phyloP scores from a whole-genome alignment of 2,113 vertebrate species.

The Carollia perspicillata region DNA sequence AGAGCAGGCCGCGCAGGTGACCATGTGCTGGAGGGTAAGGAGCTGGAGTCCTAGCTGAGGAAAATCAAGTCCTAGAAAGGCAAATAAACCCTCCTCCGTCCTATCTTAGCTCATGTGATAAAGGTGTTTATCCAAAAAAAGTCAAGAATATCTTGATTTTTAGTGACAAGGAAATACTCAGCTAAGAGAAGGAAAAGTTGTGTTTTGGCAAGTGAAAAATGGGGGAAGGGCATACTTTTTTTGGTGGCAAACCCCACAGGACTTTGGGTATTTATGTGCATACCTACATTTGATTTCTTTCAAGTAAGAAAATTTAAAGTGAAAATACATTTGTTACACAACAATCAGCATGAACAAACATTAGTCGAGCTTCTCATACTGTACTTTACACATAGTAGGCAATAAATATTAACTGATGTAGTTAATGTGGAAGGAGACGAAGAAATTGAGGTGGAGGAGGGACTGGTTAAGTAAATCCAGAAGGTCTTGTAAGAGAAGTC shows the following conservation, averaged over 20 bases:
- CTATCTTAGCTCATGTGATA: background rate
- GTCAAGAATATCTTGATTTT: background rate
- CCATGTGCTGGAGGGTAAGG: background rate
- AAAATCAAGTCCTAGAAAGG: background rate
- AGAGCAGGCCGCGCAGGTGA: slow-evolving; percentile 82
- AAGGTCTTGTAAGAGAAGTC: background rate
- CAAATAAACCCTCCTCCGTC: background rate
- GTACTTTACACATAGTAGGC: background rate
- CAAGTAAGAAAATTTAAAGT: background rate
- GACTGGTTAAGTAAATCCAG: background rate
- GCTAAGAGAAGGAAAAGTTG: background rate
- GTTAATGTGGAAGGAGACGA: background rate
- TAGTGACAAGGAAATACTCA: background rate
- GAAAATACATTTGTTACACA: background rate
- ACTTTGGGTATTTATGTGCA: background rate
- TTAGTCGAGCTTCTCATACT: background rate
- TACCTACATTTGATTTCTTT: background rate
- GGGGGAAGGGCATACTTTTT: background rate
- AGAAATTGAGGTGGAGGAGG: background rate
- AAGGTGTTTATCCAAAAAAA: background rate
- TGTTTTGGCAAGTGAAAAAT: background rate
- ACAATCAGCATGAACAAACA: background rate
- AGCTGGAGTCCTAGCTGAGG: background rate
- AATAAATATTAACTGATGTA: background rate
- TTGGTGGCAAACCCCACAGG: background rate